Conservation (phyloP, 2,797 vertebrate genomes). For the Sebastes minor region DNA sequence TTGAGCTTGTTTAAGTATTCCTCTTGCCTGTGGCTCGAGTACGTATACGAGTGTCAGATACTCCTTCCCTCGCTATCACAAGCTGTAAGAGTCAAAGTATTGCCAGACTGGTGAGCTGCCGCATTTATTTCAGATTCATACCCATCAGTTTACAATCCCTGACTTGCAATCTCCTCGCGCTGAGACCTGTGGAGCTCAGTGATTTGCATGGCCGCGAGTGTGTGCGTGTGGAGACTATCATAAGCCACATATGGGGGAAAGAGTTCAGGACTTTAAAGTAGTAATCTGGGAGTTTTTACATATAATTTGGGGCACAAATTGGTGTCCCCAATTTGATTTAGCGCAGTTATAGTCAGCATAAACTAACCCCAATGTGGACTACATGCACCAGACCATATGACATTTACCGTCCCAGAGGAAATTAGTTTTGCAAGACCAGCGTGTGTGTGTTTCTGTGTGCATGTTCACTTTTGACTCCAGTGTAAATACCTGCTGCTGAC, state of each 20-base stretch:
- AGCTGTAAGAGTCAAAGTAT: slow-evolving; percentile 45
- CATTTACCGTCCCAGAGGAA: slow-evolving; percentile 30
- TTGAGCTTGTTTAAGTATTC: slow-evolving; percentile 48
- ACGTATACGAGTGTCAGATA: slow-evolving; percentile 23
- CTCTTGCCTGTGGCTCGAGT: slow-evolving; percentile 39
- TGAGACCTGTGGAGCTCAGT: not conserved
- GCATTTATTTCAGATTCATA: slow-evolving; percentile 32
- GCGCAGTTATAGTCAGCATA: not conserved
- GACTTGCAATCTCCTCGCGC: not conserved
- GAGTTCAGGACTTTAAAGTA: not conserved
- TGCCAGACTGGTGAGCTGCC: slow-evolving; percentile 39
- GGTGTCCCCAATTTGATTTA: slow-evolving; percentile 14
- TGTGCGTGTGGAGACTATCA: not conserved
- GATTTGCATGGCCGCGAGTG: not conserved
- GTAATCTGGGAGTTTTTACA: not conserved
- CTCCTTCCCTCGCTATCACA: slow-evolving; percentile 34
- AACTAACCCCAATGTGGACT: slow-evolving; percentile 20
- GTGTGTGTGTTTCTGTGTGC: not conserved
- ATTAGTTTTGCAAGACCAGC: slow-evolving; percentile 31
- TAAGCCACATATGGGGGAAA: not conserved
- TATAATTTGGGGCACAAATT: not conserved
- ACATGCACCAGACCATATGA: not conserved
- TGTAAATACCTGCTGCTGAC: slow-evolving; percentile 4
- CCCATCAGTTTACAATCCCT: slow-evolving; percentile 31
- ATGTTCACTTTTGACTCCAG: not conserved